These are phyloP conservation scores for Parnassius mnemosyne DNA, from an alignment of 2,888 invertebrate genomes.

Conservation along the genomic window DNA sequence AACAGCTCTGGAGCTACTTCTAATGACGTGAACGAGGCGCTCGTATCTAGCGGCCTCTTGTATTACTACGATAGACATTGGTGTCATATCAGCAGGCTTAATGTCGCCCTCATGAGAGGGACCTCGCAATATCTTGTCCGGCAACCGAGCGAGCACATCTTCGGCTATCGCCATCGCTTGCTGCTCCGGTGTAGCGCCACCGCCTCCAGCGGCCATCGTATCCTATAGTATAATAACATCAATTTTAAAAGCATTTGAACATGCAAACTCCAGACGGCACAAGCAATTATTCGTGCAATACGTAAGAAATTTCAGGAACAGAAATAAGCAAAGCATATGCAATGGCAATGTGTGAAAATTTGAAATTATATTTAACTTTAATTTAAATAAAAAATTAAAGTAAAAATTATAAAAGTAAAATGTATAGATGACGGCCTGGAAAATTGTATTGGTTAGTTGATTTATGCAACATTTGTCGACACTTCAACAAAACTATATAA, in stretches of 20 bases:
- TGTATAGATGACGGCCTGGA: no score
- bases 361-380: no score
- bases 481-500: no score
- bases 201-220: conserved; percentile 80
- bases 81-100: conserved; percentile 89
- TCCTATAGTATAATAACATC: conserved; percentile 69
- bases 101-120: conserved; percentile 84
- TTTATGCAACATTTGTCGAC: no score
- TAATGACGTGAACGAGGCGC: conserved; percentile 85
- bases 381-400: no score
- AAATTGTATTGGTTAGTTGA: no score
- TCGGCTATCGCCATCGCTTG: conserved; percentile 88
- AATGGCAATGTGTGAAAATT: no score
- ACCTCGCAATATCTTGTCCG: conserved; percentile 84
- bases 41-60: conserved; percentile 93
- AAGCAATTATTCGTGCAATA: background rate
- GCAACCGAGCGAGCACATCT: conserved; percentile 89
- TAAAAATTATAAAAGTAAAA: no score
- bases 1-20: conserved; percentile 87
- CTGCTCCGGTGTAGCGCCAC: conserved; percentile 87
- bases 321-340: no score
- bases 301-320: background rate
- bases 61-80: conserved; percentile 96
- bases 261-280: background rate
- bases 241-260: background rate